Percentiles rank a stretch among this genome's conserved stretches.
Evolutionary conservation across 2,888 invertebrate species (phyloP).

Genomic region (Lochmaea crataegi): DNA sequence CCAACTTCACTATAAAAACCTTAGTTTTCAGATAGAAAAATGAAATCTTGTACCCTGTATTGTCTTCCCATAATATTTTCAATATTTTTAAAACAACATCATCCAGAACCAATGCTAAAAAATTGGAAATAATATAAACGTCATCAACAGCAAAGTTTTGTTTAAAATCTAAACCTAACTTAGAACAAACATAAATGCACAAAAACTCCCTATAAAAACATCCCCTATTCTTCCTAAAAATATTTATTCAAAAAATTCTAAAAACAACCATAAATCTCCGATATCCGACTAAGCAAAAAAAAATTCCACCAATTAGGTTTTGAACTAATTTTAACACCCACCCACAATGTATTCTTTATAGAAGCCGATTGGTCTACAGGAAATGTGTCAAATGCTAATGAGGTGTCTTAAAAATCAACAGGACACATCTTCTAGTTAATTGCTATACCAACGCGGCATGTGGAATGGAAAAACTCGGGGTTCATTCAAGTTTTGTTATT

Average conservation of each 20-base stretch:
- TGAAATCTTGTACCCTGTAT: too few species aligned
- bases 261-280: constrained; percentile 14
- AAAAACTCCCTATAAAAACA: neutral
- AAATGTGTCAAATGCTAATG: constrained; percentile 54
- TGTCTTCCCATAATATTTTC: too few species aligned
- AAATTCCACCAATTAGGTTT: constrained; percentile 42
- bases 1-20: too few species aligned
- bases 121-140: neutral
- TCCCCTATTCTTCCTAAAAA: neutral
- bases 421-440: constrained; percentile 48
- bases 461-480: constrained; percentile 14
- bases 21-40: too few species aligned
- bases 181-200: neutral
- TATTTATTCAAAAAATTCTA: neutral
- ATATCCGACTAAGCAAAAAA: constrained; percentile 10
- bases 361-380: constrained; percentile 50
- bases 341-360: constrained; percentile 48
- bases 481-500: neutral
- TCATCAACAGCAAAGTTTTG: neutral
- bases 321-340: constrained; percentile 45
- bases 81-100: too few species aligned
- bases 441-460: constrained; percentile 47
- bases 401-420: constrained; percentile 47
- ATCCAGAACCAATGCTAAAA: neutral
- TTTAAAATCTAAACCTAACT: too few species aligned